Conservation (phyloP, 2,113 vertebrate species). For the Zingel zingel region DNA sequence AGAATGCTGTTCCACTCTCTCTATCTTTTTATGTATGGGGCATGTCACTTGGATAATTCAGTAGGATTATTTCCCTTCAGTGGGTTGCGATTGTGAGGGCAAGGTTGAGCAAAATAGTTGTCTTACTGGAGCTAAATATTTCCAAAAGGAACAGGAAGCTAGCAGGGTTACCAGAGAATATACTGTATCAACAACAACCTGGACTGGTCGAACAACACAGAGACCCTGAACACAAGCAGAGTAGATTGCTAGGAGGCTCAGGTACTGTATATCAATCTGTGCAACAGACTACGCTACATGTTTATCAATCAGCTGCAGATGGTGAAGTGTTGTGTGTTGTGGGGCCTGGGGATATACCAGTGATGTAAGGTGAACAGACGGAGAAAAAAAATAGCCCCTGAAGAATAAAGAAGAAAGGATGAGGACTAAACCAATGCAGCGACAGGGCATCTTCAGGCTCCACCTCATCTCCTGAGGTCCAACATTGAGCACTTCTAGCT, state of each 20-base stretch:
- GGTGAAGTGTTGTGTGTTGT: constrained; percentile 19
- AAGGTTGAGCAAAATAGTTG: not conserved
- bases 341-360: constrained; percentile 33
- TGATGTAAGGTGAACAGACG: constrained; percentile 47
- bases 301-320: constrained; percentile 72
- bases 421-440: constrained; percentile 16
- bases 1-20: constrained; percentile 1
- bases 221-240: constrained; percentile 44
- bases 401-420: constrained; percentile 24
- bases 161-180: not conserved
- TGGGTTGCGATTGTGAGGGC: not conserved
- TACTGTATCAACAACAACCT: constrained; percentile 26
- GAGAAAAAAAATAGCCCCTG: constrained; percentile 24
- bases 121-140: constrained; percentile 19
- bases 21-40: constrained; percentile 9
- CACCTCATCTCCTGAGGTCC: constrained; percentile 37
- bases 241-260: constrained; percentile 41
- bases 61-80: not conserved
- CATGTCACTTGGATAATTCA: constrained; percentile 13
- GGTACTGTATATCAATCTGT: constrained; percentile 38
- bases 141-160: not conserved
- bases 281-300: constrained; percentile 32
- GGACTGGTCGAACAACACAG: constrained; percentile 37
- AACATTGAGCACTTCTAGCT: constrained; percentile 13
- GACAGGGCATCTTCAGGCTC: constrained; percentile 31